phyloP scores from a whole-genome alignment of 1,140 invertebrate genomes.

The Hylyphantes graminicola region DNA sequence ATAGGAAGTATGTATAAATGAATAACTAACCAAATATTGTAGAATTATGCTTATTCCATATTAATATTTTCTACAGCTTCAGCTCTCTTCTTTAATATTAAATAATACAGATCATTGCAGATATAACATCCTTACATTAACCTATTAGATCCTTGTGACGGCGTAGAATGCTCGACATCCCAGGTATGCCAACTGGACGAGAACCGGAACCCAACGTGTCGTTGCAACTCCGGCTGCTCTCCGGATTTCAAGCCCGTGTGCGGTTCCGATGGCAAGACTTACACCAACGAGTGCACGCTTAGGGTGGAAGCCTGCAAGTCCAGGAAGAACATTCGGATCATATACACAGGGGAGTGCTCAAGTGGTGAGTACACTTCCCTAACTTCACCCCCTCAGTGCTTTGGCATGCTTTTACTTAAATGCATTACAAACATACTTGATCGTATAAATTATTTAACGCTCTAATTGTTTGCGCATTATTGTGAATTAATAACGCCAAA shows the following conservation, averaged over 20 bases:
- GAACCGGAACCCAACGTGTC: slow-evolving; percentile 79
- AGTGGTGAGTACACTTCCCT: slow-evolving; percentile 8
- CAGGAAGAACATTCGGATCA: slow-evolving; percentile 78
- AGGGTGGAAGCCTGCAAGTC: slow-evolving; percentile 80
- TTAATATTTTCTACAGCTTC: no score
- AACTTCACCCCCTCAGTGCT: slow-evolving; percentile 35
- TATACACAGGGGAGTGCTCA: slow-evolving; percentile 81
- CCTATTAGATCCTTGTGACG: slow-evolving; percentile 82
- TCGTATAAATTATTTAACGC: no score
- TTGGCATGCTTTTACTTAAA: no score
- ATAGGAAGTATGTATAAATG: no score
- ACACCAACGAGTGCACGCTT: slow-evolving; percentile 85
- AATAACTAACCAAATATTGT: no score
- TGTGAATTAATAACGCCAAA: no score
- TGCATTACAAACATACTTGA: no score
- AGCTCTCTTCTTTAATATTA: no score
- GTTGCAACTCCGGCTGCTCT: slow-evolving; percentile 82
- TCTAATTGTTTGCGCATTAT: no score
- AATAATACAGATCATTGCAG: no score
- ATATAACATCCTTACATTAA: neutral
- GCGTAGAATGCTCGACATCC: slow-evolving; percentile 78
- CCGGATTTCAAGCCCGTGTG: slow-evolving; percentile 85
- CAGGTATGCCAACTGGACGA: slow-evolving; percentile 86
- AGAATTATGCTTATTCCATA: no score
- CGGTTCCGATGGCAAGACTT: slow-evolving; percentile 81